A percentile compares a stretch with the other conserved stretches of the same genome.
Conservation (phyloP, 2,888 invertebrate genomes). For the Drosophila mimetica region DNA sequence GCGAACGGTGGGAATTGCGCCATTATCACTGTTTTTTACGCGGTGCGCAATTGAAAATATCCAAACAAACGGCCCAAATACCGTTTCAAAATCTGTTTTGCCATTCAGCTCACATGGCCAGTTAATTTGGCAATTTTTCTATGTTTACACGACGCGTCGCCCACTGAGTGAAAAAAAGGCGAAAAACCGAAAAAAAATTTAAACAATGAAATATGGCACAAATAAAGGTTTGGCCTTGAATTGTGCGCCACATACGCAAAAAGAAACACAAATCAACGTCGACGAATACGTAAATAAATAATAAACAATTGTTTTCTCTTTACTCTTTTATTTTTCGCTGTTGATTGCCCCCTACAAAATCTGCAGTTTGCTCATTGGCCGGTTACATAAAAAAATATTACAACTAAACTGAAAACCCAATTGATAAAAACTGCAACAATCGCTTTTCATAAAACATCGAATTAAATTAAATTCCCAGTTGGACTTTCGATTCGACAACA, state of each 20-base stretch:
- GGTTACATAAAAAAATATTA: slow-evolving; percentile 24
- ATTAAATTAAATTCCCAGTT: slow-evolving; percentile 38
- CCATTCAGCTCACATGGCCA: slow-evolving; percentile 29
- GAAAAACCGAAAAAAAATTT: slow-evolving; percentile 30
- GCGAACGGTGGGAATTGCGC: background rate
- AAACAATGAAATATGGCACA: slow-evolving; percentile 63
- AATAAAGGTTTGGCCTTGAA: slow-evolving; percentile 74
- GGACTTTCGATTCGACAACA: slow-evolving; percentile 9
- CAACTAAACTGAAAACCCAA: slow-evolving; percentile 1
- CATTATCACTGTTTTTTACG: slow-evolving; percentile 10
- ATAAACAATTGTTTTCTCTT: slow-evolving; percentile 77
- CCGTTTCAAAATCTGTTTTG: slow-evolving; percentile 51
- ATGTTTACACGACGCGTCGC: slow-evolving; percentile 48
- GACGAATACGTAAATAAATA: slow-evolving; percentile 36
- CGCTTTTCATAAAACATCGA: slow-evolving; percentile 23
- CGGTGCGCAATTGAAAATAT: slow-evolving; percentile 19
- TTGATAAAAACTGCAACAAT: slow-evolving; percentile 17
- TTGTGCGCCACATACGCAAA: slow-evolving; percentile 58
- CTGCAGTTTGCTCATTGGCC: slow-evolving; percentile 5
- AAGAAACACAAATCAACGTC: slow-evolving; percentile 26
- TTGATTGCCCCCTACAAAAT: slow-evolving; percentile 51
- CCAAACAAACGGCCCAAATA: background rate
- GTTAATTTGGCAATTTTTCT: slow-evolving; percentile 61
- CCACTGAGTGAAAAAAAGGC: slow-evolving; percentile 20
- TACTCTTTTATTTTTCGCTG: slow-evolving; percentile 31